phyloP scores from a whole-genome alignment of 2,888 invertebrate genomes.

The Slavum lentiscoides region DNA sequence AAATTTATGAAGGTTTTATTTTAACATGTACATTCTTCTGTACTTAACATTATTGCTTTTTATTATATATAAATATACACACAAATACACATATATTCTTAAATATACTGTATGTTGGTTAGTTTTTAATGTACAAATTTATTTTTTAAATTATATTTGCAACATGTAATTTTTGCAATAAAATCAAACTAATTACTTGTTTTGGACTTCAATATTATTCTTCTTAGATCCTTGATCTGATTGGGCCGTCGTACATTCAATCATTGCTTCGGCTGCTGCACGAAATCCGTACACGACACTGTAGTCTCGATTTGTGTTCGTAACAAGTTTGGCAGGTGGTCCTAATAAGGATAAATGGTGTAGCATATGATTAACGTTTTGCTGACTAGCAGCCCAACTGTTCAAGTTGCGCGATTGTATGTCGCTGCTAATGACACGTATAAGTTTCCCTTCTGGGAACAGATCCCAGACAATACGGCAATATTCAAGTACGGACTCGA shows the following conservation, averaged over 20 bases:
- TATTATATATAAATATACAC: too few species aligned
- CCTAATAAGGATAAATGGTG: conserved; percentile 58
- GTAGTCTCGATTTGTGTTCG: conserved; percentile 60
- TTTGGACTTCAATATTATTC: conserved; percentile 32
- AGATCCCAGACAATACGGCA: conserved; percentile 96
- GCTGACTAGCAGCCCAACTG: conserved; percentile 80
- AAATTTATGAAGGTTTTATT: too few species aligned
- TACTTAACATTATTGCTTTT: too few species aligned
- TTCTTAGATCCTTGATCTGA: conserved; percentile 26
- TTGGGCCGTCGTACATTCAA: conserved; percentile 68
- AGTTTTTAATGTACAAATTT: too few species aligned
- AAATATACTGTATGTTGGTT: too few species aligned
- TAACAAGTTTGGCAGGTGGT: conserved; percentile 47
- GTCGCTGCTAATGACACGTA: conserved; percentile 86
- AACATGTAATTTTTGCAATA: neutral
- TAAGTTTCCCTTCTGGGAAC: conserved; percentile 86
- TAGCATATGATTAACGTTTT: conserved; percentile 81
- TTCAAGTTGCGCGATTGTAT: conserved; percentile 82
- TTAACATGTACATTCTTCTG: too few species aligned
- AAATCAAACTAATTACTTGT: conserved; percentile 27
- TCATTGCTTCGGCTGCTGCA: conserved; percentile 82
- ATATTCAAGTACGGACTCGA: conserved; percentile 94
- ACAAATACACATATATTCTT: too few species aligned
- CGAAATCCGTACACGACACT: conserved; percentile 81
- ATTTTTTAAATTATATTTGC: too few species aligned